Evolutionary conservation across 2,797 vertebrate genomes (phyloP).

Genomic region (Megaceryle alcyon): DNA sequence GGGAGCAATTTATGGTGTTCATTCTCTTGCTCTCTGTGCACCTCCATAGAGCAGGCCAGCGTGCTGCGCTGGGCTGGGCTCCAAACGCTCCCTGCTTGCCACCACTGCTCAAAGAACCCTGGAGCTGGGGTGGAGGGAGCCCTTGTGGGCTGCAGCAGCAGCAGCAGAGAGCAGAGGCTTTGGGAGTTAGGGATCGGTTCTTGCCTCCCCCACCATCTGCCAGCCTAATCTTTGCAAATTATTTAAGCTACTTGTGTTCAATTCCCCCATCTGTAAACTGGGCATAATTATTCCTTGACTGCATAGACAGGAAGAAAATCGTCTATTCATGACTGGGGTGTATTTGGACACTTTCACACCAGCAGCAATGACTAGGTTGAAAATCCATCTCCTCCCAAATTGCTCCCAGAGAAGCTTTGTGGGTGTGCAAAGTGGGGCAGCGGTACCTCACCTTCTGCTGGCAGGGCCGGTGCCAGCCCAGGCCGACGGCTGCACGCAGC

Average conservation of each 20-base stretch:
- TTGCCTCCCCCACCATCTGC: background rate
- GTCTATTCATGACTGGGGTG: accelerated
- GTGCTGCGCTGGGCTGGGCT: background rate
- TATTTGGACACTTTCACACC: accelerated
- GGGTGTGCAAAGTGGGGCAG: background rate
- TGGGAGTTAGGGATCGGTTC: accelerated
- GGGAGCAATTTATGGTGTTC: background rate
- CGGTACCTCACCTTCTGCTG: background rate
- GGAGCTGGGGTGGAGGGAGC: background rate
- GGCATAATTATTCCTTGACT: background rate
- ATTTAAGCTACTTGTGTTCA: background rate
- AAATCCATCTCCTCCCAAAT: too few relatives aligned
- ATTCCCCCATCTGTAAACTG: background rate
- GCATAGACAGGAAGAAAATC: background rate
- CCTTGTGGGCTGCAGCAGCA: background rate
- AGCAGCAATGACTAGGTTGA: background rate
- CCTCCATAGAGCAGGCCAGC: accelerated
- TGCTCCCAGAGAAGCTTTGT: accelerated
- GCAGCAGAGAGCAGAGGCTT: background rate
- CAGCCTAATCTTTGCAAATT: background rate
- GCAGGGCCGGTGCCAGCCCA: accelerated
- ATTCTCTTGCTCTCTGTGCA: background rate
- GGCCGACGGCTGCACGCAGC: background rate
- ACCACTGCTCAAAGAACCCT: accelerated
- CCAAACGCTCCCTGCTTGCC: too few relatives aligned